Conservation (phyloP, 2,888 invertebrate species). For the Callyntrura guangdongensis region DNA sequence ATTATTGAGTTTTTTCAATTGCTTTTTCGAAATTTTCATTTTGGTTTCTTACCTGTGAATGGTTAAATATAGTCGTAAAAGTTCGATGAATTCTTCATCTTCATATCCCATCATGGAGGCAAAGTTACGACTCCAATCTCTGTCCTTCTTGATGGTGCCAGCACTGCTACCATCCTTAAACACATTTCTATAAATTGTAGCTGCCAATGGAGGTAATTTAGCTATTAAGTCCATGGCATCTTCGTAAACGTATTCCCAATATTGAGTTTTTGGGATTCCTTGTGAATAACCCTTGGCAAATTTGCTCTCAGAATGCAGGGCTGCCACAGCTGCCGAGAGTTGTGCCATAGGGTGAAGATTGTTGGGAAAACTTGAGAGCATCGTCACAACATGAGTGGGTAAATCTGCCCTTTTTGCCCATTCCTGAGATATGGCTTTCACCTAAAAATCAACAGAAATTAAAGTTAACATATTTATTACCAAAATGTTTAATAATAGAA, state of each 20-base stretch:
- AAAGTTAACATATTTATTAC: too few species aligned
- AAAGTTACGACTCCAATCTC: slow-evolving; percentile 98
- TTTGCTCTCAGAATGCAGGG: slow-evolving; percentile 96
- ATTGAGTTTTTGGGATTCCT: slow-evolving; percentile 95
- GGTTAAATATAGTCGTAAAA: slow-evolving; percentile 96
- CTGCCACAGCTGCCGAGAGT: slow-evolving; percentile 95
- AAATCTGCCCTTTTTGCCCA: slow-evolving; percentile 96
- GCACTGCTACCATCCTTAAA: slow-evolving; percentile 94
- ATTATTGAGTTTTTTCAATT: too few species aligned
- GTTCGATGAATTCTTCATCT: slow-evolving; percentile 92
- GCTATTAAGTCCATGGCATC: slow-evolving; percentile 98
- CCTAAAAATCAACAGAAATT: slow-evolving; percentile 84
- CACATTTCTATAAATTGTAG: slow-evolving; percentile 96
- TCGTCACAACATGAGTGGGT: slow-evolving; percentile 96
- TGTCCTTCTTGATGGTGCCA: slow-evolving; percentile 94
- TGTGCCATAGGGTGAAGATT: slow-evolving; percentile 98
- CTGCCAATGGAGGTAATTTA: slow-evolving; percentile 96
- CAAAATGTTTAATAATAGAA: too few species aligned
- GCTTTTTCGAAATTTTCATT: too few species aligned
- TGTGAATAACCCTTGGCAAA: slow-evolving; percentile 96
- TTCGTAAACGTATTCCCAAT: slow-evolving; percentile 97
- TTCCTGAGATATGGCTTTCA: slow-evolving; percentile 90
- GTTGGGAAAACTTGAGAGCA: slow-evolving; percentile 96
- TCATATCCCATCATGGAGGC: slow-evolving; percentile 96
- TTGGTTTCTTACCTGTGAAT: slow-evolving; percentile 92